Evolutionary conservation across 2,797 vertebrate species (phyloP).

Genomic region (Gephyroberyx darwinii): DNA sequence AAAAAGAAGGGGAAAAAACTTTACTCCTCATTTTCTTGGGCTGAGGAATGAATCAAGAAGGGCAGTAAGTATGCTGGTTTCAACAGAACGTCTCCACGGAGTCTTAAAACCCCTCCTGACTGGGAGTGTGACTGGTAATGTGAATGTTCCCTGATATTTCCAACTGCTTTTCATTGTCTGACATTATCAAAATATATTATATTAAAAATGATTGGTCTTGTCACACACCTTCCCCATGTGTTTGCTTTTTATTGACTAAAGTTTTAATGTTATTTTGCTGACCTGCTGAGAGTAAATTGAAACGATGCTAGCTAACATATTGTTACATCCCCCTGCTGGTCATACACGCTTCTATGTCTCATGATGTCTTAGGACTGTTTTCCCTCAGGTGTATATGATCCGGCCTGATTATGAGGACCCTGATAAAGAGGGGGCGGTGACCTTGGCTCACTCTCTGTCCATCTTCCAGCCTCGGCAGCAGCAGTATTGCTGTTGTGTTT

Average conservation of each 20-base stretch:
- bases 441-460: no score
- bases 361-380: no score
- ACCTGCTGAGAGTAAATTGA: no score
- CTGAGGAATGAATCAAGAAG: slow-evolving; percentile 67
- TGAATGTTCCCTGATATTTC: slow-evolving; percentile 56
- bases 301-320: no score
- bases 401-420: no score
- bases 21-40: slow-evolving; percentile 55
- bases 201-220: slow-evolving; percentile 15
- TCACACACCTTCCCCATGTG: not conserved
- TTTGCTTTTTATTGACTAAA: not conserved
- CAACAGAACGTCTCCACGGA: slow-evolving; percentile 55
- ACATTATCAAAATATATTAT: slow-evolving; percentile 39
- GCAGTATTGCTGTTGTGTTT: no score
- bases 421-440: no score
- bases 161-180: slow-evolving; percentile 51
- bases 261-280: no score
- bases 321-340: no score
- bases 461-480: no score
- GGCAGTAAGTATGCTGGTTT: slow-evolving; percentile 61
- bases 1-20: slow-evolving; percentile 24
- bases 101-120: slow-evolving; percentile 57
- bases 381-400: no score
- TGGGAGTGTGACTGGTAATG: slow-evolving; percentile 56
- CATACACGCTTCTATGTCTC: no score